A percentile compares a stretch with the other conserved stretches of the same genome.
Evolutionary conservation across 2,888 invertebrate species (phyloP).

Genomic region (Pocota personata): DNA sequence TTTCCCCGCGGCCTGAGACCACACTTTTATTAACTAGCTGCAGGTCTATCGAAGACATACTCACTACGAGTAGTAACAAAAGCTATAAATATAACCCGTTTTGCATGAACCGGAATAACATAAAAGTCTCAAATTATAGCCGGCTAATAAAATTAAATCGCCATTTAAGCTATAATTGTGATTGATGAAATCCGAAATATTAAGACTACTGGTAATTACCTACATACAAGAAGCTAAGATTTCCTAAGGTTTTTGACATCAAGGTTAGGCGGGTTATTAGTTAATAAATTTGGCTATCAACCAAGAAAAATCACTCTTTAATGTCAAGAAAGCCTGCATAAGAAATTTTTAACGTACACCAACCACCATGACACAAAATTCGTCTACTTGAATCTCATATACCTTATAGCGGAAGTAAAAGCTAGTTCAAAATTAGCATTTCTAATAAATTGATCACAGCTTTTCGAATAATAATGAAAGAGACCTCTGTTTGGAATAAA

Average conservation of each 20-base stretch:
- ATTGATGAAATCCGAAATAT: neutral
- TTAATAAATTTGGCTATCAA: neutral
- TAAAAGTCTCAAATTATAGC: neutral
- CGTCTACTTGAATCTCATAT: neutral
- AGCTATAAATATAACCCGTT: neutral
- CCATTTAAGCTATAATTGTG: neutral
- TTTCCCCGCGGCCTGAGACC: too few species aligned
- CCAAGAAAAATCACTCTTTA: neutral
- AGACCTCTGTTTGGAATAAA: neutral
- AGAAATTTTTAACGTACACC: neutral
- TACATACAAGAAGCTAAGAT: too few species aligned
- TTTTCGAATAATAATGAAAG: neutral
- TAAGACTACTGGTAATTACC: neutral
- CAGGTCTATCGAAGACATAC: too few species aligned
- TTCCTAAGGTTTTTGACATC: neutral
- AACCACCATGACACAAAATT: neutral
- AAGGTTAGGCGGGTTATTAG: neutral
- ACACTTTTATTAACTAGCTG: too few species aligned
- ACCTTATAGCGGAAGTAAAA: constrained; percentile 27
- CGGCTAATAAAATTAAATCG: neutral
- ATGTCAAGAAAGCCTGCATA: neutral
- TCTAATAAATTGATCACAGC: neutral
- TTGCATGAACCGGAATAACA: neutral
- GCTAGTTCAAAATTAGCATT: constrained; percentile 1
- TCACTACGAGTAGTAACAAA: too few species aligned